phyloP scores from a whole-genome alignment of 2,888 invertebrate genomes.

The Diabrotica balteata region DNA sequence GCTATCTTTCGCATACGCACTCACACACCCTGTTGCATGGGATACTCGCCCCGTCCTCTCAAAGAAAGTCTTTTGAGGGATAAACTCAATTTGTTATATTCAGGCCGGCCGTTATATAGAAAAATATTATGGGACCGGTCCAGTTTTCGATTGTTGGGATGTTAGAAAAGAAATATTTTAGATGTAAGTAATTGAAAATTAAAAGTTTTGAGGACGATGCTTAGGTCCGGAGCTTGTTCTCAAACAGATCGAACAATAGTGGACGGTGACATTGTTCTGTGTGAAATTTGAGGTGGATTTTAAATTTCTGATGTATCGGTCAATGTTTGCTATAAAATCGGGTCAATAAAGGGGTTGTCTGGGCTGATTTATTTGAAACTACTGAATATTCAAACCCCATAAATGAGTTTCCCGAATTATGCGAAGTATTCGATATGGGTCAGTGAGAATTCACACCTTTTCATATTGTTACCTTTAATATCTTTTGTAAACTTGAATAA shows the following conservation, averaged over 20 bases:
- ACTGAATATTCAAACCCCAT: no score
- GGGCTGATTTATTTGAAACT: no score
- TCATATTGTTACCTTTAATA: no score
- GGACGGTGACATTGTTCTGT: background rate
- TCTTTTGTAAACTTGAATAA: no score
- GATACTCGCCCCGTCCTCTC: conserved; percentile 34
- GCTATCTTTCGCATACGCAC: no score
- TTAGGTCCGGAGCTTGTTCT: background rate
- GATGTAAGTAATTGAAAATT: conserved; percentile 31
- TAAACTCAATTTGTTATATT: conserved; percentile 45
- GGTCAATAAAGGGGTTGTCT: no score
- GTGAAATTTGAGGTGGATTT: background rate
- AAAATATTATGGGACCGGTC: conserved; percentile 45
- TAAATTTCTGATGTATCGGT: no score
- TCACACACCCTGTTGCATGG: conserved; percentile 39
- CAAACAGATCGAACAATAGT: background rate
- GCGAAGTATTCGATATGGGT: no score
- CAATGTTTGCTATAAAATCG: no score
- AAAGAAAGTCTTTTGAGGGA: conserved; percentile 39
- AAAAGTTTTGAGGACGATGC: background rate
- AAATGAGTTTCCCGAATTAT: no score
- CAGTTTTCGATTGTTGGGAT: conserved; percentile 37
- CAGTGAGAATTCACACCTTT: no score
- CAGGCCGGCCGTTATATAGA: conserved; percentile 40
- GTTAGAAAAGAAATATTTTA: conserved; percentile 26